phyloP scores from a whole-genome alignment of 2,113 vertebrate genomes.

The Phaetusa simplex region DNA sequence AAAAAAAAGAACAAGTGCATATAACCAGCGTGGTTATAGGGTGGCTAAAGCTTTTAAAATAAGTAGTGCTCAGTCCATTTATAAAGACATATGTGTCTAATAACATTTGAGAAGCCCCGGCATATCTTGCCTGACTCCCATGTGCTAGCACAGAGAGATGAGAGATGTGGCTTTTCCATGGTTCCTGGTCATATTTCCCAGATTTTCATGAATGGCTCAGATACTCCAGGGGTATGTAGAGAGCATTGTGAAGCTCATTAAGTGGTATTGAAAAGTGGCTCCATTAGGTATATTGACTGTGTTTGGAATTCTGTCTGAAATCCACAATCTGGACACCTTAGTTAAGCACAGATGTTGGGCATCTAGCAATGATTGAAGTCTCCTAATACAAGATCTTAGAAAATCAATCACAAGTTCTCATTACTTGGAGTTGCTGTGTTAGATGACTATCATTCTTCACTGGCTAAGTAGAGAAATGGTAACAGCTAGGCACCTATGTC shows the following conservation, averaged over 20 bases:
- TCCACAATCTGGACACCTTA: not conserved
- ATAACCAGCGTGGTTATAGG: not conserved
- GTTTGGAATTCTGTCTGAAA: not conserved
- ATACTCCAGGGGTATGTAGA: not conserved
- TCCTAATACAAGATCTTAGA: not conserved
- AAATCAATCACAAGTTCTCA: not conserved
- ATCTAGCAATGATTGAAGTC: not conserved
- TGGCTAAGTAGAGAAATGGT: not conserved
- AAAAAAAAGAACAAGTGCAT: not conserved
- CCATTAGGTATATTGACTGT: not conserved
- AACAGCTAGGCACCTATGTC: not conserved
- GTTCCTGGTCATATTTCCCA: not conserved
- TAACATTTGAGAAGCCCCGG: not conserved
- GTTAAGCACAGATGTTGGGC: not conserved
- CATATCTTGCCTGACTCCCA: not conserved
- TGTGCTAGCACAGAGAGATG: not conserved
- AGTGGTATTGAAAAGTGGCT: not conserved
- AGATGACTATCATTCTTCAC: not conserved
- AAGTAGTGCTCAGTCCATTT: not conserved
- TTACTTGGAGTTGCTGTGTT: not conserved
- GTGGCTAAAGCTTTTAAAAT: not conserved
- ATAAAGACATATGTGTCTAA: not conserved
- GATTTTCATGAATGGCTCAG: not conserved
- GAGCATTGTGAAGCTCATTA: not conserved
- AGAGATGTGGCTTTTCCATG: not conserved